Percentiles rank a stretch among this genome's conserved stretches.
Evolutionary conservation across 2,888 invertebrate species (phyloP).

Genomic region (Acrocyrtus sp.): DNA sequence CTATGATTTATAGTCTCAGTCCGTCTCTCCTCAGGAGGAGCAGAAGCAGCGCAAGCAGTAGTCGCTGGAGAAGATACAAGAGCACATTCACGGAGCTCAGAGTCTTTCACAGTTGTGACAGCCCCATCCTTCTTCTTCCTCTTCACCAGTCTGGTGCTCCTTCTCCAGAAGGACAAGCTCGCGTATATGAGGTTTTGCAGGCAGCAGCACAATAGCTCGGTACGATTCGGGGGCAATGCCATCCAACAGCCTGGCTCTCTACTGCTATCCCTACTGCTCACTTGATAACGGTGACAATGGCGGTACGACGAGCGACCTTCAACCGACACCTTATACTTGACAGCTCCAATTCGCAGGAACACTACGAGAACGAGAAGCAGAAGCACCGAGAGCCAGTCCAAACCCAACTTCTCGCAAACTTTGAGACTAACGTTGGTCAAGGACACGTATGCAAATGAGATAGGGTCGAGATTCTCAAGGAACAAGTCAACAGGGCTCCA

Average conservation of each 20-base stretch:
- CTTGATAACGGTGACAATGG: slow-evolving; percentile 2
- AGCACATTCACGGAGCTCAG: slow-evolving; percentile 42
- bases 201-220: slow-evolving; percentile 46
- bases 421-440: slow-evolving; percentile 26
- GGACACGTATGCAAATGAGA: slow-evolving; percentile 18
- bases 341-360: slow-evolving; percentile 21
- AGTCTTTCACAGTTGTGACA: slow-evolving; percentile 45
- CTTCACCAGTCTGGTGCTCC: slow-evolving; percentile 8
- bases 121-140: slow-evolving; percentile 22
- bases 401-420: slow-evolving; percentile 9
- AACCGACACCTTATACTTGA: slow-evolving; percentile 30
- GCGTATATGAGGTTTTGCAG: slow-evolving; percentile 33
- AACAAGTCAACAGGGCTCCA: slow-evolving; percentile 21
- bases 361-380: slow-evolving; percentile 10
- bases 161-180: slow-evolving; percentile 36
- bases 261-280: not conserved
- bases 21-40: not conserved
- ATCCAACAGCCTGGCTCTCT: slow-evolving; percentile 19
- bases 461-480: slow-evolving; percentile 34
- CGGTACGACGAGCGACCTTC: slow-evolving; percentile 12
- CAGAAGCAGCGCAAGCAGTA: slow-evolving; percentile 4
- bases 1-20: slow-evolving; percentile 3
- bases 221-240: slow-evolving; percentile 46
- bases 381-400: slow-evolving; percentile 24
- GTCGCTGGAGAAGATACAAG: slow-evolving; percentile 10